Base-by-base conservation (phyloP, 64 coral and sea anemone species). In the Platygyra sinensis region DNA sequence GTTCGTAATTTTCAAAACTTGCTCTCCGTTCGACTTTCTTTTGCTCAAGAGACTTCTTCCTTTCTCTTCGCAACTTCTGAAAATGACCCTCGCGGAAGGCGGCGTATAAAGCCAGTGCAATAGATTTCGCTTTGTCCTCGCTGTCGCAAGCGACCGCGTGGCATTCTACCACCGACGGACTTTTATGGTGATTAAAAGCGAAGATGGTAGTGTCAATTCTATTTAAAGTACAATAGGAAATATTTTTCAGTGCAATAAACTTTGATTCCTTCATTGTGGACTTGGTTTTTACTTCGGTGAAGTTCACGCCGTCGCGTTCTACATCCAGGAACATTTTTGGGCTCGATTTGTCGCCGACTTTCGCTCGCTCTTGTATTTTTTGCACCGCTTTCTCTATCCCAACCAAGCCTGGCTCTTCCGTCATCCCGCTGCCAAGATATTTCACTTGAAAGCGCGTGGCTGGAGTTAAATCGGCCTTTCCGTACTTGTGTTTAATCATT, bases 141-240 rank as follows among this genome's bases (percentile, higher is more conserved):
- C 25, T 92, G 24, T 90, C 90, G 72, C 95, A 96, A 9, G 73
- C 67, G 9, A 96, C 88, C 14, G 95, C 95, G 62, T 96, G 95
- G 16, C 95, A 96, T 72, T 96, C 95, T 7, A 94, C 91, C 52
- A 92, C 72, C 19, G 86, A 72, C 3, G 95, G 88, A 15, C 85
- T 67, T 83, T 87, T 91, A 60, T 96, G 95, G 36, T 96, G 95
- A 80, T 96, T 96, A 73, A 96, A 96, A 10, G 95, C 95, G 71
- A 96, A 96, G 74, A 96, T 88, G 51, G 90, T 88, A 11, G 88
- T 25, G 17, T 94, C 86, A 19, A 83, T 60, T 38, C 92, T 92
- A 67, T 93, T 96, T 64, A 94, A 85, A 22, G 60, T 89, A 19
- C 95, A 89, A 76, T 96, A 96, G 0, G 95, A 96, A 49, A 96